These are phyloP conservation scores for Halictus quadricinctus DNA, from an alignment of 2,888 invertebrate species.

Conservation along the genomic window DNA sequence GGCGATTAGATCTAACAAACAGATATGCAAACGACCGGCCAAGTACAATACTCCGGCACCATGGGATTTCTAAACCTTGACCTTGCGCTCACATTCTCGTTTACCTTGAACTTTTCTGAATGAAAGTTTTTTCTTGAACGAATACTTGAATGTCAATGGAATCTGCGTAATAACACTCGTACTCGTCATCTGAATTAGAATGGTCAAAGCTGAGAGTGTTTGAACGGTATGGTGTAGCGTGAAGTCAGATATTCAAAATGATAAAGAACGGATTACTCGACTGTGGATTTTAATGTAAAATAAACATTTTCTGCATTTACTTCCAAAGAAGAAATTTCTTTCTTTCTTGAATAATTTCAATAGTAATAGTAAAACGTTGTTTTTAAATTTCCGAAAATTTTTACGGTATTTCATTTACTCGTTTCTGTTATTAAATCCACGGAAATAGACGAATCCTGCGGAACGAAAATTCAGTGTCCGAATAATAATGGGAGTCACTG, in stretches of 20 bases:
- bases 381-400: neutral
- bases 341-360: neutral
- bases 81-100: constrained; percentile 21
- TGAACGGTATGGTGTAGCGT: neutral
- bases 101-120: constrained; percentile 38
- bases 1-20: neutral
- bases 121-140: neutral
- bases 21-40: neutral
- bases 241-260: neutral
- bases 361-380: neutral
- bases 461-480: no score
- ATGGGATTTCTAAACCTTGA: neutral
- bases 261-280: neutral
- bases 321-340: neutral
- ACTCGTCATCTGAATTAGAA: neutral
- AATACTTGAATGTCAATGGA: neutral
- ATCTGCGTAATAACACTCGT: neutral
- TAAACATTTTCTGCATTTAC: neutral
- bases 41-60: neutral
- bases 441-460: no score
- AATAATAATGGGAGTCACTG: no score
- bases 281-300: neutral
- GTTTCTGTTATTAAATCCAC: no score
- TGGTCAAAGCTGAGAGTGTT: neutral
- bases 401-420: no score